phyloP scores from a whole-genome alignment of 2,888 invertebrate species.

The Drosophila bunnanda region DNA sequence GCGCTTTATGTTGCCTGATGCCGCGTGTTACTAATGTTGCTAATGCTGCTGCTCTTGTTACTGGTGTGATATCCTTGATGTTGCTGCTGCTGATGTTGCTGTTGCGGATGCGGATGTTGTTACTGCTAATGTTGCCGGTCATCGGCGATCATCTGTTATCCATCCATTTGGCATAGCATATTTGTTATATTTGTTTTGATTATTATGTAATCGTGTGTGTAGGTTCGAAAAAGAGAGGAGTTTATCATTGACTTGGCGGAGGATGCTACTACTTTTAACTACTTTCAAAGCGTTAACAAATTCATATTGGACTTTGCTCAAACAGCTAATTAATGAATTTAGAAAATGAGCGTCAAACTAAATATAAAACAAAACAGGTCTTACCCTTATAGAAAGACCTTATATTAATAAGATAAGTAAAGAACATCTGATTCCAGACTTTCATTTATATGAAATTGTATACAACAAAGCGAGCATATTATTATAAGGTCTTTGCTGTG shows the following conservation, averaged over 20 bases:
- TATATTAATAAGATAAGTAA: background rate
- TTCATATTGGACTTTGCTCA: background rate
- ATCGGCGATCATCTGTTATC: slow-evolving; percentile 84
- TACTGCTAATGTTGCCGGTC: slow-evolving; percentile 81
- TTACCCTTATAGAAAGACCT: slow-evolving; percentile 6
- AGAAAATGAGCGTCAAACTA: slow-evolving; percentile 23
- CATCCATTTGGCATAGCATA: slow-evolving; percentile 9
- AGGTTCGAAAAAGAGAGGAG: slow-evolving; percentile 29
- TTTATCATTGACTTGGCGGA: slow-evolving; percentile 21
- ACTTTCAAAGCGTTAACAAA: background rate
- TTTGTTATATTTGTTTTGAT: slow-evolving; percentile 1
- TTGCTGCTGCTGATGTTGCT: slow-evolving; percentile 23
- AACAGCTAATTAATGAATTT: slow-evolving; percentile 8
- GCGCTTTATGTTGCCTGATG: background rate
- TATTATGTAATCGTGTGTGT: slow-evolving; percentile 12
- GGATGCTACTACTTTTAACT: slow-evolving; percentile 10
- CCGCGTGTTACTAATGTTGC: slow-evolving; percentile 1
- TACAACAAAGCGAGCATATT: background rate
- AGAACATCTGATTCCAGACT: too few species aligned
- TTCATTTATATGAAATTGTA: too few species aligned
- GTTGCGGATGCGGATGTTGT: slow-evolving; percentile 18
- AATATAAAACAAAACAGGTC: slow-evolving; percentile 23
- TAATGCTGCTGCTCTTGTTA: background rate
- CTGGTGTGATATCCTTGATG: slow-evolving; percentile 32
- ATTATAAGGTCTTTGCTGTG: background rate